Evolutionary conservation across 2,888 invertebrate genomes (phyloP), one percentile per base, ranked within the genome.

Genomic region (Agrilus mali): DNA sequence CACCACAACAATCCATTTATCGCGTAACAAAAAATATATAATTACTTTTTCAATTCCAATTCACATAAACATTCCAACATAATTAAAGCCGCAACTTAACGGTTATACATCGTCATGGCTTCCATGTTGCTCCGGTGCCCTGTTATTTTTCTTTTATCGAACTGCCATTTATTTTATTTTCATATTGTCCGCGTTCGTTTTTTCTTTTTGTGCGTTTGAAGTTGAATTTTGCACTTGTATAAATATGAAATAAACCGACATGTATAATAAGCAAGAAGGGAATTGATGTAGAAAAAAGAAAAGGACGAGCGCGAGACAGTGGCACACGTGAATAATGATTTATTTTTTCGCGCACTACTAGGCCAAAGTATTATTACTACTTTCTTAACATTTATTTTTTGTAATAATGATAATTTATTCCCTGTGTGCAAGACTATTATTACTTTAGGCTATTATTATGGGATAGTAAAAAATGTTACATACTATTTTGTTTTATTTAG

Each of bases 311-410:
- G 27, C 27, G 27, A 27, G 27, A 27, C 27, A 2, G 27, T 10
- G 27, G 27, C 27, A 27, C 27, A 27, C 10, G 10, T 27, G 27
- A 27, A 27, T 27, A 27, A 27, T 27, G 10, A 10, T 27, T 27
- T 20, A 38, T 43, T 43, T 49, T 39, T 44, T 41, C 44, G 40
- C 43, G 42, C 40, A 39, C 42, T 39, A 32, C 55, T 62, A 63
- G 61, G 65, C 65, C 66, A 66, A 66, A 66, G 66, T 66, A 66
- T 56, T 54, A 54, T 63, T 64, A 60, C 59, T 59, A 60, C 59
- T 59, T 59, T 60, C 60, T 58, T 59, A 54, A 59, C 55, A 48
- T 52, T 48, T 56, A 58, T 54, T 58, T 61, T 59, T 59, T 60
- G 57, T 62, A 60, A 52, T 52, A 50, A 61, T 63, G 64, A 63